Conservation (phyloP, 2,888 invertebrate genomes). For the Folsomia candida region DNA sequence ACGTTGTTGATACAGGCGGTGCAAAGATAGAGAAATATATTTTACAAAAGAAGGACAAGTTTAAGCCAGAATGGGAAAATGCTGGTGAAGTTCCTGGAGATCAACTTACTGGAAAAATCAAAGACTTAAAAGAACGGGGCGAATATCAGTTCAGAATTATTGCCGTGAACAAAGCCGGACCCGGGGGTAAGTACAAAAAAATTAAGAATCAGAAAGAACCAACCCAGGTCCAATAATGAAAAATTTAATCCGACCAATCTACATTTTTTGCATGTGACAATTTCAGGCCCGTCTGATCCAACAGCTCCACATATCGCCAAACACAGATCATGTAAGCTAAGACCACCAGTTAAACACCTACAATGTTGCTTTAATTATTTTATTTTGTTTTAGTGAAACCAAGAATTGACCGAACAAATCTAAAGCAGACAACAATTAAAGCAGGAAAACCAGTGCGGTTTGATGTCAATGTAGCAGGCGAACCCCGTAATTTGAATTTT, state of each 20-base stretch:
- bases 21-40: conserved; percentile 90
- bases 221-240: too few species aligned
- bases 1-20: too few species aligned
- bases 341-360: too few species aligned
- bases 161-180: conserved; percentile 91
- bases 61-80: conserved; percentile 83
- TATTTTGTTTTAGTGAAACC: conserved; percentile 85
- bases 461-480: conserved; percentile 90
- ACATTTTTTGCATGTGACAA: too few species aligned
- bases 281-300: conserved; percentile 86
- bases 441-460: conserved; percentile 89
- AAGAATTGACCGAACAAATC: conserved; percentile 90
- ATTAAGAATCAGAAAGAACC: too few species aligned
- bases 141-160: conserved; percentile 89
- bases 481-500: too few species aligned
- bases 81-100: conserved; percentile 79
- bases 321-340: conserved; percentile 65
- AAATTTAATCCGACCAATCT: too few species aligned
- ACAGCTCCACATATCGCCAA: conserved; percentile 85
- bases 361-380: too few species aligned
- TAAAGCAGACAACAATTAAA: conserved; percentile 83
- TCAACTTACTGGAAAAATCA: conserved; percentile 72
- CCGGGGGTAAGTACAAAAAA: too few species aligned
- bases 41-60: conserved; percentile 80
- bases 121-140: conserved; percentile 81